Conservation (phyloP, 2,888 invertebrate genomes). For the Dasysyrphus albostriatus region DNA sequence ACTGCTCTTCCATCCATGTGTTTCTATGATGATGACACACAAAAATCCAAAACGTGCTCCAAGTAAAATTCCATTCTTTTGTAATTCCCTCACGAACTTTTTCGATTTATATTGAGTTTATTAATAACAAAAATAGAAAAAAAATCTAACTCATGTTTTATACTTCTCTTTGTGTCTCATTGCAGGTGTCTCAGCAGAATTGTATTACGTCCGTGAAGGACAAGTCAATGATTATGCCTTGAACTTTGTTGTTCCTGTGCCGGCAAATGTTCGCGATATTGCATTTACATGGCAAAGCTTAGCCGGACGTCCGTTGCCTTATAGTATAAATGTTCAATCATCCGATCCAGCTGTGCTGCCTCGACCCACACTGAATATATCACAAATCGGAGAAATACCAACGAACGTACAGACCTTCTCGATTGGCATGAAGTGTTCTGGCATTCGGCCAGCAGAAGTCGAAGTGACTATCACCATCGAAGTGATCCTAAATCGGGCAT, state of each 20-base stretch:
- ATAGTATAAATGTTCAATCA: slow-evolving; percentile 91
- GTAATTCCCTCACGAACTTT: slow-evolving; percentile 68
- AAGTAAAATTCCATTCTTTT: slow-evolving; percentile 60
- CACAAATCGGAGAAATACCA: slow-evolving; percentile 92
- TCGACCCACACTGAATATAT: slow-evolving; percentile 92
- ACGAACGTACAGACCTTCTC: slow-evolving; percentile 91
- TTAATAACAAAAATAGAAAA: slow-evolving; percentile 40
- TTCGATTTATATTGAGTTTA: slow-evolving; percentile 61
- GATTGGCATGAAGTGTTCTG: slow-evolving; percentile 92
- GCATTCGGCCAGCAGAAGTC: slow-evolving; percentile 92
- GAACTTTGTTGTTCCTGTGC: slow-evolving; percentile 94
- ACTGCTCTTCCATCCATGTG: not conserved
- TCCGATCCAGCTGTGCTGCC: slow-evolving; percentile 90
- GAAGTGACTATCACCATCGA: slow-evolving; percentile 93
- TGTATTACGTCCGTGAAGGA: slow-evolving; percentile 96
- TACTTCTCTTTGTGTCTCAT: slow-evolving; percentile 78
- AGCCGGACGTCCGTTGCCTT: slow-evolving; percentile 91
- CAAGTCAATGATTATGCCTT: slow-evolving; percentile 95
- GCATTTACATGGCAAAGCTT: slow-evolving; percentile 97
- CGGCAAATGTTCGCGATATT: slow-evolving; percentile 92
- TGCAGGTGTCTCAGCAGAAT: slow-evolving; percentile 92
- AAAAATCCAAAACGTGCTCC: slow-evolving; percentile 57
- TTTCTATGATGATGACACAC: not conserved
- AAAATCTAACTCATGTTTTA: slow-evolving; percentile 26
- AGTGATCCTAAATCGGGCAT: slow-evolving; percentile 88